Evolutionary conservation across 2,888 invertebrate genomes (phyloP).

Genomic region (Gryllus longicercus): DNA sequence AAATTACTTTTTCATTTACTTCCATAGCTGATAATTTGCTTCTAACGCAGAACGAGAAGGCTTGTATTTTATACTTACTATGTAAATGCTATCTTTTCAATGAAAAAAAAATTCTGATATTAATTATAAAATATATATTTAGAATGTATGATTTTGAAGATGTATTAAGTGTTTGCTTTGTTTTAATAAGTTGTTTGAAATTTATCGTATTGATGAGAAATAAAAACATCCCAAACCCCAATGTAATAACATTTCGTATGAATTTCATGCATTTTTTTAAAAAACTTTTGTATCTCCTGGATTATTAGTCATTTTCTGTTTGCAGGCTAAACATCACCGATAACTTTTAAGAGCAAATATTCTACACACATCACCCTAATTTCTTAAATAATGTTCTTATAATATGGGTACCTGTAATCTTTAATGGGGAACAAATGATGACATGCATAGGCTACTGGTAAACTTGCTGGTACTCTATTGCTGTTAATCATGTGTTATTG

Average conservation of each 20-base stretch:
- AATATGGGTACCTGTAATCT: not conserved
- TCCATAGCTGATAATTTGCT: not conserved
- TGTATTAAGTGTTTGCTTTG: no score
- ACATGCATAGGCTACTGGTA: not conserved
- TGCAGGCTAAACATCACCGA: not conserved
- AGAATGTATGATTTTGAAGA: no score
- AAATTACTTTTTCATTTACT: not conserved
- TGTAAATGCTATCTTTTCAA: not conserved
- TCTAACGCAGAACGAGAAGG: not conserved
- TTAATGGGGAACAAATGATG: not conserved
- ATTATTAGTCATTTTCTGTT: not conserved
- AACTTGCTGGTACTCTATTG: not conserved
- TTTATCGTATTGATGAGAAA: no score
- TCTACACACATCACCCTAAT: not conserved
- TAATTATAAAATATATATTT: no score
- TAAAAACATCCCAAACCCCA: not conserved
- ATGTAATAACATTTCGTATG: not conserved
- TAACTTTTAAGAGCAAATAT: not conserved
- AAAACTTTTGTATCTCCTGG: not conserved
- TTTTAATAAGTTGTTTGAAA: no score
- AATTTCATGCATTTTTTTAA: not conserved
- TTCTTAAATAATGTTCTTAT: not conserved
- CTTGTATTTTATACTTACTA: not conserved
- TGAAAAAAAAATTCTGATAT: no score
- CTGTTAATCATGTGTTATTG: conserved; percentile 3